phyloP scores from a whole-genome alignment of 2,888 invertebrate genomes.

The Conomelus anceps region DNA sequence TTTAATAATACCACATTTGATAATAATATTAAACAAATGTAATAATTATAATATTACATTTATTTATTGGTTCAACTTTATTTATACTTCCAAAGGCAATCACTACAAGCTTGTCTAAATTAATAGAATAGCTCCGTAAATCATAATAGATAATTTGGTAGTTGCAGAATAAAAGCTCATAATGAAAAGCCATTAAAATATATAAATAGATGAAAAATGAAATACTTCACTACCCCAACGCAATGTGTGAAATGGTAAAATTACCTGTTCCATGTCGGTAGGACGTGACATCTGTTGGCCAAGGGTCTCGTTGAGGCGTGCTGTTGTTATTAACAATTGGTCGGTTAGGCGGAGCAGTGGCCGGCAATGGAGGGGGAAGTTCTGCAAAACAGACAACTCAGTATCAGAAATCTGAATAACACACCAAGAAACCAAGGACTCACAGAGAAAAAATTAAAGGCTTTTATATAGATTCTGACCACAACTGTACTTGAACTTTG shows the following conservation, averaged over 20 bases:
- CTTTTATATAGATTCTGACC: too few species aligned
- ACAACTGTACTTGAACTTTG: too few species aligned
- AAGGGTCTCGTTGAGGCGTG: conserved; percentile 33
- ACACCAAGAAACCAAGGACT: too few species aligned
- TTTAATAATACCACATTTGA: too few species aligned
- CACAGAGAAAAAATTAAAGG: too few species aligned
- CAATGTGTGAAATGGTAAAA: neutral
- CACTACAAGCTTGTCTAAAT: too few species aligned
- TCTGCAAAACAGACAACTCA: conserved; percentile 40
- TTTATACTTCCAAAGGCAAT: too few species aligned
- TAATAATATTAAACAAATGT: too few species aligned
- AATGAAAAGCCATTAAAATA: neutral
- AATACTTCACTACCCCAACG: neutral
- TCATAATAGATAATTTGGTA: too few species aligned
- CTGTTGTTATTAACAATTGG: conserved; percentile 9
- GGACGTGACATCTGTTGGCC: conserved; percentile 35
- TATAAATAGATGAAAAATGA: neutral
- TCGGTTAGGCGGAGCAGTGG: conserved; percentile 47
- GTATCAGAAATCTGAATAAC: conserved; percentile 9
- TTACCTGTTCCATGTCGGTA: conserved; percentile 34
- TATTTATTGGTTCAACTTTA: too few species aligned
- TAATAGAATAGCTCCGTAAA: neutral
- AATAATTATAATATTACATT: too few species aligned
- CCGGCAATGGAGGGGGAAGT: conserved; percentile 52
- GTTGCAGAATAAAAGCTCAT: neutral